These are phyloP conservation scores for Mesodorylaimus sp. DNA, from an alignment of 2,888 invertebrate species.

Conservation along the genomic window DNA sequence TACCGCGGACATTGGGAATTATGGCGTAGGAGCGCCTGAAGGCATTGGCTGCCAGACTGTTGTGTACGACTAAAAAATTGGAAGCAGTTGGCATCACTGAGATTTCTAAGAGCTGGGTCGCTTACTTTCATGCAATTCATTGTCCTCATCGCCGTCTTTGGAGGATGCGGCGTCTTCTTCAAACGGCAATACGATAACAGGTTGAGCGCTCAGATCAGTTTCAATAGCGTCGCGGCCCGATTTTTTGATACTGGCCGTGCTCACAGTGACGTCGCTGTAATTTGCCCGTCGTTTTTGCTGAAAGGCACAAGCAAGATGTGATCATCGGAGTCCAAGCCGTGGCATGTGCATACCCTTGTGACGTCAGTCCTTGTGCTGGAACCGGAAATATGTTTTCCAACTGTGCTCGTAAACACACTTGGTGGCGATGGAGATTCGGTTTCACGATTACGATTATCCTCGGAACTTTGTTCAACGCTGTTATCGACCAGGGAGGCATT, in stretches of 20 bases:
- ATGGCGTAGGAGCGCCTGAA: background rate
- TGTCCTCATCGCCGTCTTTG: background rate
- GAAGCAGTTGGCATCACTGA: background rate
- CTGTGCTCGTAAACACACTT: background rate
- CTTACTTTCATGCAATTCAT: background rate
- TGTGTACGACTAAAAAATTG: too few relatives aligned
- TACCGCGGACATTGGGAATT: background rate
- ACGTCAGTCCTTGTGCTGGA: background rate
- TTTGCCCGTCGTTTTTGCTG: too few relatives aligned
- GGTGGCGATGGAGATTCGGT: background rate
- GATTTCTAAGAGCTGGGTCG: background rate
- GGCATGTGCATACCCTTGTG: too few relatives aligned
- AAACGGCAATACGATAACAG: slow-evolving; percentile 9
- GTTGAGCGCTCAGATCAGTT: slow-evolving; percentile 3
- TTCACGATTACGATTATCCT: background rate
- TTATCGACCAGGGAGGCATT: too few relatives aligned
- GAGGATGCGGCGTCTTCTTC: background rate
- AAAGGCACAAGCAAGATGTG: too few relatives aligned
- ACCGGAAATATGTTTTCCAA: background rate
- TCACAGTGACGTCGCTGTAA: too few relatives aligned
- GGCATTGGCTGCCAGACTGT: too few relatives aligned
- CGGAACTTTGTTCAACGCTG: too few relatives aligned
- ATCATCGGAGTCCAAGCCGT: too few relatives aligned
- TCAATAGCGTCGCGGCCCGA: background rate
- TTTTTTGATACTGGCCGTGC: background rate